Conservation (phyloP, 2,888 invertebrate genomes). For the Agrotis exclamationis region DNA sequence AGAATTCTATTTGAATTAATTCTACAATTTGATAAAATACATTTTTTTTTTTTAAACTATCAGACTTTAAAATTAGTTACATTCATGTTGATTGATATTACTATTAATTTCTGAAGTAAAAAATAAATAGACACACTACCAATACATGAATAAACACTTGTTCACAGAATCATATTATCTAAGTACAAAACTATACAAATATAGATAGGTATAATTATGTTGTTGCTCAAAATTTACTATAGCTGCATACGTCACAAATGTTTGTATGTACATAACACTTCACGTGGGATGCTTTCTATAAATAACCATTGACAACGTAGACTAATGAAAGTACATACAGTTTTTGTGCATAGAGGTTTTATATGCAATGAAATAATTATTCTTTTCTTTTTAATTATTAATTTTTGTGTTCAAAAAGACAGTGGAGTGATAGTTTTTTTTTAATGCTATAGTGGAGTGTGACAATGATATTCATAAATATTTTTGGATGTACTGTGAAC, state of each 20-base stretch:
- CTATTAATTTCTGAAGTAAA: not conserved
- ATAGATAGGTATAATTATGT: conserved; percentile 23
- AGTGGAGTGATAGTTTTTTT: conserved; percentile 25
- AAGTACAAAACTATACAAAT: not conserved
- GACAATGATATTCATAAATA: conserved; percentile 71
- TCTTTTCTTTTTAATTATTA: conserved; percentile 2
- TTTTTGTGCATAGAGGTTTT: conserved; percentile 55
- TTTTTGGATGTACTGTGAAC: conserved; percentile 50
- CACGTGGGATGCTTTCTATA: conserved; percentile 86
- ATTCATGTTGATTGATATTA: conserved; percentile 35
- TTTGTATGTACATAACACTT: conserved; percentile 75
- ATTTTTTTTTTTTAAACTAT: not conserved
- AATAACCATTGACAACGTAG: conserved; percentile 82
- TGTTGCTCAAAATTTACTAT: conserved; percentile 58
- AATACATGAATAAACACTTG: conserved; percentile 3
- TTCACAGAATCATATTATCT: not conserved
- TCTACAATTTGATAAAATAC: not conserved
- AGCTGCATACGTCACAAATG: conserved; percentile 63
- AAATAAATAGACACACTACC: not conserved
- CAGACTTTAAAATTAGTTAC: not conserved
- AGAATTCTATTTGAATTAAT: not conserved
- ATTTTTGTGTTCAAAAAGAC: not conserved
- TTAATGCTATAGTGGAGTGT: conserved; percentile 61
- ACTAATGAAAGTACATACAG: conserved; percentile 61
- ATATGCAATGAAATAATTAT: conserved; percentile 25